Percentiles rank a stretch among this genome's conserved stretches.
These are phyloP conservation scores for Brenthis ino DNA, from an alignment of 2,888 invertebrate genomes.

Conservation along the genomic window DNA sequence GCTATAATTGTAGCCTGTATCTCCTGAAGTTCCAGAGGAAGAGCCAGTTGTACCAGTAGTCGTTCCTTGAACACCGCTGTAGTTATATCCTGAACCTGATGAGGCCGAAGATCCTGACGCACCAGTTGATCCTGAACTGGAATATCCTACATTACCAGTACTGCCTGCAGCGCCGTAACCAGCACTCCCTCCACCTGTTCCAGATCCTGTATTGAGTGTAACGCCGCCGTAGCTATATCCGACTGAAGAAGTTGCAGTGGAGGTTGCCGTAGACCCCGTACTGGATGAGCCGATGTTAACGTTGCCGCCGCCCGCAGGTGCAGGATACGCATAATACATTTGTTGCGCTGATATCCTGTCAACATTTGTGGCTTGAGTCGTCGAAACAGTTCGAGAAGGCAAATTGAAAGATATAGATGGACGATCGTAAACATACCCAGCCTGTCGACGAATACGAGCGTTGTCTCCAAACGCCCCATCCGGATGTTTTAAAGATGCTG, in stretches of 20 bases:
- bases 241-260: slow-evolving; percentile 24
- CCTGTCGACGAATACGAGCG: slow-evolving; percentile 63
- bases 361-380: slow-evolving; percentile 67
- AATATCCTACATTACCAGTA: slow-evolving; percentile 11
- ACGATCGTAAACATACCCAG: slow-evolving; percentile 72
- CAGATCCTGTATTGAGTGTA: slow-evolving; percentile 20
- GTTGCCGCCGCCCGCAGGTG: slow-evolving; percentile 53
- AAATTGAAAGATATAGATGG: slow-evolving; percentile 71
- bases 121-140: slow-evolving; percentile 9
- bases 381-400: slow-evolving; percentile 57
- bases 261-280: slow-evolving; percentile 37
- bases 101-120: slow-evolving; percentile 2
- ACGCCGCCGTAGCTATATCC: slow-evolving; percentile 41
- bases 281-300: slow-evolving; percentile 41
- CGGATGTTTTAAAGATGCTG: slow-evolving; percentile 13
- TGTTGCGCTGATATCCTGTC: slow-evolving; percentile 67
- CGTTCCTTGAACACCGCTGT: slow-evolving; percentile 1
- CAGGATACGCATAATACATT: slow-evolving; percentile 75
- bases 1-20: slow-evolving; percentile 51
- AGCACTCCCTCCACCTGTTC: not conserved
- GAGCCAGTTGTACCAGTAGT: slow-evolving; percentile 8
- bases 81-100: slow-evolving; percentile 24
- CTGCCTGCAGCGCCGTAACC: not conserved
- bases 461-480: slow-evolving; percentile 30
- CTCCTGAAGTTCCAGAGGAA: slow-evolving; percentile 8